These are phyloP conservation scores for Cecropterus lyciades DNA, from an alignment of 1,140 invertebrate species.

Conservation along the genomic window DNA sequence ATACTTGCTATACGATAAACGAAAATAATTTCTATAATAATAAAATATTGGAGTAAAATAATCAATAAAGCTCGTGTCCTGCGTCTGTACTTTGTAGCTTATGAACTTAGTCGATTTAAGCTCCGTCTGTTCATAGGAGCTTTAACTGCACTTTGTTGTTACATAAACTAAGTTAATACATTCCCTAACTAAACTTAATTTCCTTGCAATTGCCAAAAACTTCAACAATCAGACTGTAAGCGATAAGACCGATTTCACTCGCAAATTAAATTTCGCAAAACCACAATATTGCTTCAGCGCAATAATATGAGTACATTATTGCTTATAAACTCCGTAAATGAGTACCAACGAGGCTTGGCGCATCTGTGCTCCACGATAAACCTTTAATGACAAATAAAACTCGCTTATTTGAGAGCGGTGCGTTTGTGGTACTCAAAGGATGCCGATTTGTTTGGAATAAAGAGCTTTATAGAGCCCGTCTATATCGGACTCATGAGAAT, in stretches of 20 bases:
- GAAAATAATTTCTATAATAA: too few species aligned
- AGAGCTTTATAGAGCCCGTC: constrained; percentile 66
- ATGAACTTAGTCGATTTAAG: too few species aligned
- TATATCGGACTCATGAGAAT: constrained; percentile 65
- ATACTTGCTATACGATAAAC: too few species aligned
- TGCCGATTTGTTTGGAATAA: constrained; percentile 81
- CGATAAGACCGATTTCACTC: neutral
- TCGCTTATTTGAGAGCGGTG: constrained; percentile 56
- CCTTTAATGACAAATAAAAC: constrained; percentile 66
- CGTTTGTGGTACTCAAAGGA: constrained; percentile 74
- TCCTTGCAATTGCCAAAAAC: too few species aligned
- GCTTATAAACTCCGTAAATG: constrained; percentile 17
- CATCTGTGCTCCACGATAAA: constrained; percentile 36
- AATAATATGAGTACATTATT: constrained; percentile 26
- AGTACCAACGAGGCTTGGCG: neutral
- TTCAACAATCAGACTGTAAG: too few species aligned
- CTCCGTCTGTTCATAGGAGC: too few species aligned
- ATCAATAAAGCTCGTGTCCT: too few species aligned
- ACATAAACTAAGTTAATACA: too few species aligned
- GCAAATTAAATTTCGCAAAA: constrained; percentile 3
- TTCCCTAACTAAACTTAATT: too few species aligned
- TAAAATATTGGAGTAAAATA: too few species aligned
- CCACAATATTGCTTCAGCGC: neutral
- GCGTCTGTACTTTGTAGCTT: too few species aligned
- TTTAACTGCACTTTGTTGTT: too few species aligned